These are phyloP conservation scores for Amblyteles armatorius DNA, from an alignment of 2,888 invertebrate species.

Conservation along the genomic window DNA sequence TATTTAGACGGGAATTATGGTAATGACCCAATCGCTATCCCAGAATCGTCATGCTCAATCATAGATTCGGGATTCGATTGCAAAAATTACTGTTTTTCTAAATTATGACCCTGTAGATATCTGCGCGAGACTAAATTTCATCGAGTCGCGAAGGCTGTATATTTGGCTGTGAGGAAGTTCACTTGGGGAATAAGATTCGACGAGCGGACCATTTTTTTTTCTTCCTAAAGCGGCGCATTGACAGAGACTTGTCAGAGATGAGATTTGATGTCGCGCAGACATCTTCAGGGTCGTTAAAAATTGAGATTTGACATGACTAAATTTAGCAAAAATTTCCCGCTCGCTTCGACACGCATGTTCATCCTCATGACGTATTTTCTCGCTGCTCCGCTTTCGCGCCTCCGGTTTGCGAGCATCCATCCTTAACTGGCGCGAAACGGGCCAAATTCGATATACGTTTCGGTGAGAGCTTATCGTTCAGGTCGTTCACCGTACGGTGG, in stretches of 20 bases:
- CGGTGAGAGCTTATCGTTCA: background rate
- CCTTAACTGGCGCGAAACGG: background rate
- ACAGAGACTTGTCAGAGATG: too few species aligned
- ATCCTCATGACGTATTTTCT: background rate
- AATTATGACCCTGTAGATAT: background rate
- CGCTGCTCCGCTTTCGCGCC: background rate
- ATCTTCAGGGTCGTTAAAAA: too few species aligned
- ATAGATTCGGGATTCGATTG: background rate
- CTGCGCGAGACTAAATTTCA: too few species aligned
- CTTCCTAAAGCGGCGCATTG: too few species aligned
- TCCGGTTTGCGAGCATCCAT: background rate
- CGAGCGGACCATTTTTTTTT: too few species aligned
- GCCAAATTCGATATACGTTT: slow-evolving; percentile 3
- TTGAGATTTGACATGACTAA: background rate
- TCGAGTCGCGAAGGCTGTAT: too few species aligned
- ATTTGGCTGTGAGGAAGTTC: too few species aligned
- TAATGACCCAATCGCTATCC: background rate
- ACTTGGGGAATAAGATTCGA: too few species aligned
- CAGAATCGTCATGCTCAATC: background rate
- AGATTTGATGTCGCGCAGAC: too few species aligned
- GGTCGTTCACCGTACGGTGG: background rate
- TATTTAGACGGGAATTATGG: background rate
- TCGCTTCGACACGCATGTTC: too few species aligned
- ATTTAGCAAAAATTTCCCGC: background rate
- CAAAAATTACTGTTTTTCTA: background rate